Evolutionary conservation across 1,140 invertebrate genomes (phyloP).

Genomic region (Drosophila melanogaster): Release_6_plus_ISO1_MT NT_033777.3:19276501-19277000

Average conservation of each 20-base stretch:
- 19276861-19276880: constrained; percentile 17
- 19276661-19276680: constrained; percentile 72
- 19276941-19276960: too few relatives aligned
- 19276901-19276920: neutral
- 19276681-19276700: constrained; percentile 24
- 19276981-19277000: too few relatives aligned
- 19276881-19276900: neutral
- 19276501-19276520: constrained; percentile 23
- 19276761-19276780: constrained; percentile 48
- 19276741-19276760: constrained; percentile 23
- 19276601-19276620: constrained; percentile 15
- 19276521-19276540: constrained; percentile 62
- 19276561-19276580: constrained; percentile 55
- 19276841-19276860: constrained; percentile 46
- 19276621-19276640: constrained; percentile 53
- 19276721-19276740: constrained; percentile 53
- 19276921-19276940: too few relatives aligned
- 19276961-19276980: too few relatives aligned
- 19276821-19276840: constrained; percentile 47
- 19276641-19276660: constrained; percentile 83
- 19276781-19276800: constrained; percentile 52
- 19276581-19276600: constrained; percentile 66
- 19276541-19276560: constrained; percentile 62
- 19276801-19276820: constrained; percentile 46
- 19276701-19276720: constrained; percentile 16